Percentiles rank a stretch among this genome's conserved stretches.
Conservation (phyloP, 2,797 vertebrate genomes). For the Chelon auratus region DNA sequence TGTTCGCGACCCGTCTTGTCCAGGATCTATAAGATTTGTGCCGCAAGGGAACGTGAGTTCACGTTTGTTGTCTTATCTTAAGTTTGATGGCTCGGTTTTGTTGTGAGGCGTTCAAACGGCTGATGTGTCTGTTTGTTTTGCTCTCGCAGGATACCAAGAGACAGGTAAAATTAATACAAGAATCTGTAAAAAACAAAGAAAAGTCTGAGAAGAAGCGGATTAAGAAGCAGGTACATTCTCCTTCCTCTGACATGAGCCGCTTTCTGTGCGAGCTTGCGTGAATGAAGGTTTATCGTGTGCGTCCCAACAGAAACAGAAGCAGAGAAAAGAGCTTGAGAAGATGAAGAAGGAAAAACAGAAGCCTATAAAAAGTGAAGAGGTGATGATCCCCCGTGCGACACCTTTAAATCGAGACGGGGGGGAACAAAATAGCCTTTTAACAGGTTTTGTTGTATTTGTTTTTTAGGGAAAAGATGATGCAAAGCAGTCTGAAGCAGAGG, state of each 20-base stretch:
- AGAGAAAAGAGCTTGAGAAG: slow-evolving; percentile 61
- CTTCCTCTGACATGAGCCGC: fast-evolving
- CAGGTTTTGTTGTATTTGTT: neutral
- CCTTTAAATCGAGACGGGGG: neutral
- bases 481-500: slow-evolving; percentile 19
- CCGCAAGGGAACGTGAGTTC: slow-evolving; percentile 52
- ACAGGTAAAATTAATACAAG: slow-evolving; percentile 53
- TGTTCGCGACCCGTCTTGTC: neutral
- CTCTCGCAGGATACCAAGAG: slow-evolving; percentile 57
- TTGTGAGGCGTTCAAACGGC: neutral
- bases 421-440: neutral
- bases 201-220: slow-evolving; percentile 74
- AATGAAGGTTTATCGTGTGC: neutral
- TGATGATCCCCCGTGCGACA: neutral
- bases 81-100: neutral
- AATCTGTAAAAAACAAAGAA: slow-evolving; percentile 52
- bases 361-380: slow-evolving; percentile 40
- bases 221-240: slow-evolving; percentile 67
- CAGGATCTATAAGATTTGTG: slow-evolving; percentile 8
- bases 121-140: neutral
- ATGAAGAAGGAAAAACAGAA: slow-evolving; percentile 60
- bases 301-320: slow-evolving; percentile 69
- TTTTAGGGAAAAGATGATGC: slow-evolving; percentile 44
- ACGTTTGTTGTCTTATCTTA: neutral
- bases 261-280: neutral